Conservation (phyloP, 35 echinoderm and acorn worm species). For the Apostichopus japonicus region DNA sequence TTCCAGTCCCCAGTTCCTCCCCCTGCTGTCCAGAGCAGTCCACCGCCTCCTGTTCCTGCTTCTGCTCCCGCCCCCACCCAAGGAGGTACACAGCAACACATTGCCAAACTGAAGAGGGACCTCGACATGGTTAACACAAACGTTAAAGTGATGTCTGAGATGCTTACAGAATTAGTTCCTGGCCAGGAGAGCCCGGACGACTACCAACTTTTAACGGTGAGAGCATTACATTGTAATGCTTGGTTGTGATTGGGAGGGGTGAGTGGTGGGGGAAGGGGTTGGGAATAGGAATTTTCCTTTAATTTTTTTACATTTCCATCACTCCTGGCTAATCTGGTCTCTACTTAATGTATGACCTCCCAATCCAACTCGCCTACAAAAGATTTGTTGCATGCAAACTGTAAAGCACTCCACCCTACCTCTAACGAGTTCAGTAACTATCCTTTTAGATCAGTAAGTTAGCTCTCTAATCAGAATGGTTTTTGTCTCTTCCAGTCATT, state of each 20-base stretch:
- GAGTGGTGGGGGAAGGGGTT: neutral
- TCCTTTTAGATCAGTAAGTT: too few relatives aligned
- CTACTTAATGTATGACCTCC: too few relatives aligned
- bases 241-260: neutral
- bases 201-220: constrained; percentile 82
- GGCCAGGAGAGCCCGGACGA: constrained; percentile 86
- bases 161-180: constrained; percentile 93
- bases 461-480: too few relatives aligned
- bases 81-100: constrained; percentile 65
- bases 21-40: neutral
- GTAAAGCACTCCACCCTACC: too few relatives aligned
- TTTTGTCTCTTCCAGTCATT: too few relatives aligned
- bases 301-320: neutral
- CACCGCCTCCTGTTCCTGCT: neutral
- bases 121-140: constrained; percentile 87
- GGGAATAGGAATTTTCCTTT: neutral
- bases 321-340: too few relatives aligned
- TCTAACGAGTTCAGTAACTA: too few relatives aligned
- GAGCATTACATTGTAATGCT: neutral
- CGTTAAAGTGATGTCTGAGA: constrained; percentile 95
- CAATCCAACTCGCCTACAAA: too few relatives aligned
- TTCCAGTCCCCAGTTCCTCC: neutral
- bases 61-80: constrained; percentile 36
- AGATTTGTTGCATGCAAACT: too few relatives aligned
- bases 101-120: constrained; percentile 85